Evolutionary conservation across 2,113 vertebrate genomes (phyloP).

Genomic region (Oreotragus oreotragus): DNA sequence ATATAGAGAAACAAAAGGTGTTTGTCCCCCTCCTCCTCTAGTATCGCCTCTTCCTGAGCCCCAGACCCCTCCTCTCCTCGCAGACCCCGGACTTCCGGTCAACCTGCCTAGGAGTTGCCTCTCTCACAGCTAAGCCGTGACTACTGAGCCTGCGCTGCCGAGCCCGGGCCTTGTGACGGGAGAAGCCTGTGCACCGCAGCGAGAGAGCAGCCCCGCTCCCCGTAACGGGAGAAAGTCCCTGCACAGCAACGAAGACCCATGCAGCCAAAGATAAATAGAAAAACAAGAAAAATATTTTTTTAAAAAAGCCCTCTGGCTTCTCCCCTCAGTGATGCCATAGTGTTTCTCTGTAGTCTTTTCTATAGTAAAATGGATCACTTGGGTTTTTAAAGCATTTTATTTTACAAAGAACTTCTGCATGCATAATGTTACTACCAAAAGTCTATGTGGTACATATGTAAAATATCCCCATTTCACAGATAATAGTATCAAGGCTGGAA

Average conservation of each 20-base stretch:
- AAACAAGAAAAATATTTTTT: background rate
- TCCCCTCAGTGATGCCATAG: background rate
- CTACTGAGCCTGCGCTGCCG: background rate
- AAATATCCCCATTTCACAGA: background rate
- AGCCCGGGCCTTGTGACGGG: background rate
- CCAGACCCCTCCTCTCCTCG: background rate
- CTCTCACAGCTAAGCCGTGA: background rate
- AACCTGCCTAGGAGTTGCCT: background rate
- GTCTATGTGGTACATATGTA: background rate
- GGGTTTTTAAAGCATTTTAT: background rate
- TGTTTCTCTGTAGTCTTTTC: background rate
- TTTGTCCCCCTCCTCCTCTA: background rate
- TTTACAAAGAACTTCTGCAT: background rate
- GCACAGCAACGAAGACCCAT: background rate
- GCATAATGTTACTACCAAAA: background rate
- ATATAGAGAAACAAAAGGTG: background rate
- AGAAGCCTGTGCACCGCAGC: accelerated
- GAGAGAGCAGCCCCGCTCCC: background rate
- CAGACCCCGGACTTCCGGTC: accelerated
- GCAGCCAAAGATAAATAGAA: background rate
- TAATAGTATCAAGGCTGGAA: background rate
- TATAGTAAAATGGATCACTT: background rate
- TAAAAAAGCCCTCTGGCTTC: background rate
- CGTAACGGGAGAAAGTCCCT: background rate
- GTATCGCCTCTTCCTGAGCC: background rate